Evolutionary conservation across 2,113 vertebrate genomes (phyloP).

Genomic region (Ctenodactylus gundi): DNA sequence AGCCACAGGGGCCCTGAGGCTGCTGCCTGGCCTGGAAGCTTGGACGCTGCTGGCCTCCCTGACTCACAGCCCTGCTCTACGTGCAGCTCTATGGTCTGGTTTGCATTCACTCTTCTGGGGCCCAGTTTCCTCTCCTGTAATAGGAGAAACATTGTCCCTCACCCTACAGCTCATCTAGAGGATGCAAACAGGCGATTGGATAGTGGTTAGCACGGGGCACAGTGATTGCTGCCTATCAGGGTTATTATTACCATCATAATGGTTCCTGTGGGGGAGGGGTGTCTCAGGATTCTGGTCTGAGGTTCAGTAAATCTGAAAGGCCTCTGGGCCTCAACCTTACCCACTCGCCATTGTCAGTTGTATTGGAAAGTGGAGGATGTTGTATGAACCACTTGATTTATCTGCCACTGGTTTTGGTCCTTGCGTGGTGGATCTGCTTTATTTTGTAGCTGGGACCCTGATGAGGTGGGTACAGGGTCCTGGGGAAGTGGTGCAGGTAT

Average conservation of each 20-base stretch:
- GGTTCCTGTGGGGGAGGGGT: background rate
- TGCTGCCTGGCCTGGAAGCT: background rate
- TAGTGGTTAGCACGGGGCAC: background rate
- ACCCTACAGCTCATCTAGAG: background rate
- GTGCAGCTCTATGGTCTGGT: background rate
- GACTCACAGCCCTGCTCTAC: background rate
- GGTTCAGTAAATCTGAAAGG: background rate
- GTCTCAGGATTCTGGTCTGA: background rate
- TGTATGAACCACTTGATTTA: background rate
- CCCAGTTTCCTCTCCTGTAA: background rate
- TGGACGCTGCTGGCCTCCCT: background rate
- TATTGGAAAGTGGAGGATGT: background rate
- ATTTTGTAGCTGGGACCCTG: background rate
- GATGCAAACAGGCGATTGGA: accelerated
- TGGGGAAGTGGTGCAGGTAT: background rate
- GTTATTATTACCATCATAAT: accelerated
- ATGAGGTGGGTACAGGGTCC: accelerated
- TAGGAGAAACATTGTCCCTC: accelerated
- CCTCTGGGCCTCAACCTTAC: background rate
- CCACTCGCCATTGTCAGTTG: background rate
- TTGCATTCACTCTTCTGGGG: background rate
- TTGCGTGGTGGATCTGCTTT: accelerated
- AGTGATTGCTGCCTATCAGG: background rate
- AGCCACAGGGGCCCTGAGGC: background rate
- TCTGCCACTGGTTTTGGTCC: accelerated